Evolutionary conservation across 2,113 vertebrate species (phyloP).

Genomic region (Electrona antarctica): DNA sequence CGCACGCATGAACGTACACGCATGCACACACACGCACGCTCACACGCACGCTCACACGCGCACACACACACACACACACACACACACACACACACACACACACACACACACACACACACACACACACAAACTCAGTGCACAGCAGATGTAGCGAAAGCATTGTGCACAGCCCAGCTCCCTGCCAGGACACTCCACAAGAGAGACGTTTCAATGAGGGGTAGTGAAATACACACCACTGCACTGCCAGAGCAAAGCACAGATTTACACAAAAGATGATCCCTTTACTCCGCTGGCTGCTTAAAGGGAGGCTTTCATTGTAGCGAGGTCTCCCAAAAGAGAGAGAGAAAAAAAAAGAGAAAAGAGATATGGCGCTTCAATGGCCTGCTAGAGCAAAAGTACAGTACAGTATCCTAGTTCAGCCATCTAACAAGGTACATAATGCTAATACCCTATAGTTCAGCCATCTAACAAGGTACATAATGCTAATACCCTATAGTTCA

Average conservation of each 20-base stretch:
- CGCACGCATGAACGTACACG: background rate
- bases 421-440: background rate
- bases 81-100: conserved; percentile 11
- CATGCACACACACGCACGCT: no score
- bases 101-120: conserved; percentile 14
- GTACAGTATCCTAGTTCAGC: conserved; percentile 12
- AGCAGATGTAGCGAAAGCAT: background rate
- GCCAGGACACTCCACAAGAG: background rate
- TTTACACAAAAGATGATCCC: conserved; percentile 21
- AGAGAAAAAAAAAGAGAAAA: no score
- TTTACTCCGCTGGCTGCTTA: conserved; percentile 29
- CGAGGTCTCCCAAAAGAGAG: background rate
- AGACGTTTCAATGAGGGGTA: background rate
- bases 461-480: background rate
- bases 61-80: background rate
- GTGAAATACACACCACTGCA: conserved; percentile 15
- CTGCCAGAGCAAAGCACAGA: conserved; percentile 17
- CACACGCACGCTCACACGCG: background rate
- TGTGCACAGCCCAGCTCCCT: background rate
- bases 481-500: conserved; percentile 1
- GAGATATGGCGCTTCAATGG: conserved; percentile 15
- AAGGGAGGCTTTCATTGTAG: conserved; percentile 30
- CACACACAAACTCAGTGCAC: background rate
- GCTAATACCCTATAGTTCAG: conserved; percentile 2
- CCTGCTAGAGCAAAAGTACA: conserved; percentile 34